Conservation (phyloP, 1,140 invertebrate species). For the Cepaea nemoralis region DNA sequence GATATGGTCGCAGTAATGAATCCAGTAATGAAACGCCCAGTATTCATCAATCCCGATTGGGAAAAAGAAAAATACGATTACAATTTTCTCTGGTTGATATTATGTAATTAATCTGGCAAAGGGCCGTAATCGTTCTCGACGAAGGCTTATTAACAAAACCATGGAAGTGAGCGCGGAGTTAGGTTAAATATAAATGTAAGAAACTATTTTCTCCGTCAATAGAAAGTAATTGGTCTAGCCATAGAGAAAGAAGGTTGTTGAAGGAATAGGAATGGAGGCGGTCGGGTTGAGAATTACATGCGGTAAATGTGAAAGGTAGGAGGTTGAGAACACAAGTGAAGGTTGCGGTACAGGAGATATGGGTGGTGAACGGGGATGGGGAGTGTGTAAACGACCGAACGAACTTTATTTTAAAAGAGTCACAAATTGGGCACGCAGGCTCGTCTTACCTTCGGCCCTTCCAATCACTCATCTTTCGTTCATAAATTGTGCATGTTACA, state of each 20-base stretch:
- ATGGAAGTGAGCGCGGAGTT: neutral
- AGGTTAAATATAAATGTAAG: neutral
- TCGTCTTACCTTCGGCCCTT: too few relatives aligned
- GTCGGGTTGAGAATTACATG: neutral
- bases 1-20: constrained; percentile 1
- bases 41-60: neutral
- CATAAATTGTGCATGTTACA: too few relatives aligned
- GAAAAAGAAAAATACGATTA: constrained; percentile 25
- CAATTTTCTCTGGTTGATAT: constrained; percentile 28
- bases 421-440: too few relatives aligned
- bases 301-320: too few relatives aligned
- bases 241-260: neutral
- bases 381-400: too few relatives aligned
- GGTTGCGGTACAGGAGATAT: too few relatives aligned
- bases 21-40: constrained; percentile 6
- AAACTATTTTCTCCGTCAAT: neutral
- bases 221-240: neutral
- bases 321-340: too few relatives aligned
- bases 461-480: too few relatives aligned
- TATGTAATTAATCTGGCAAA: constrained; percentile 25
- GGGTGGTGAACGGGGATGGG: too few relatives aligned
- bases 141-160: neutral
- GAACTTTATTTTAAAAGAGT: too few relatives aligned
- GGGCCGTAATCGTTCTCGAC: neutral
- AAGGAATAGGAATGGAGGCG: neutral